These are phyloP conservation scores for Daktulosphaira vitifoliae DNA, from an alignment of 1,140 invertebrate genomes.

Conservation along the genomic window DNA sequence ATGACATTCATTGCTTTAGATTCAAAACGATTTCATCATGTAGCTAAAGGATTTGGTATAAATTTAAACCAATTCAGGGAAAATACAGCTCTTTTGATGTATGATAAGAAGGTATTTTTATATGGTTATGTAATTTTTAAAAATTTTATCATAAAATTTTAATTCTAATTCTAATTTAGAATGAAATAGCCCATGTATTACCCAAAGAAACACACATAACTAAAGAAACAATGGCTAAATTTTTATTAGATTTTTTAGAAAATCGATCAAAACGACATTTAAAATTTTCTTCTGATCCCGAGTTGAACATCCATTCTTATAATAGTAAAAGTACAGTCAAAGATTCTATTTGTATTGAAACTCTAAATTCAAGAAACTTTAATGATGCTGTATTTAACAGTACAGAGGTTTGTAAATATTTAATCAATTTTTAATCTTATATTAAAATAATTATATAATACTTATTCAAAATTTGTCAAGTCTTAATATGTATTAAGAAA, in stretches of 20 bases:
- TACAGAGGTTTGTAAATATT: no score
- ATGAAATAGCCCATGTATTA: slow-evolving; percentile 39
- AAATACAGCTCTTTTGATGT: slow-evolving; percentile 59
- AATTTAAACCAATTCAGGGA: slow-evolving; percentile 52
- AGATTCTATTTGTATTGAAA: background rate
- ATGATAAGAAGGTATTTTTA: slow-evolving; percentile 57
- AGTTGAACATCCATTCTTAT: slow-evolving; percentile 14
- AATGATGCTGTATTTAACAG: slow-evolving; percentile 20
- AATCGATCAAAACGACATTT: slow-evolving; percentile 39
- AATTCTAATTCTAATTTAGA: slow-evolving; percentile 37
- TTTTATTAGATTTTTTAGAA: slow-evolving; percentile 44
- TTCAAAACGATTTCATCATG: slow-evolving; percentile 57
- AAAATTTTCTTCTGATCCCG: slow-evolving; percentile 13
- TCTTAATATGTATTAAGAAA: no score
- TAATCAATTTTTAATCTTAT: no score
- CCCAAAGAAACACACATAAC: slow-evolving; percentile 40
- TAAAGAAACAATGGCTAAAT: slow-evolving; percentile 40
- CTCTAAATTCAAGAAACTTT: slow-evolving; percentile 11
- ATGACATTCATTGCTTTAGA: slow-evolving; percentile 63
- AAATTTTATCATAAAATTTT: no score
- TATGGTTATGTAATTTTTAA: no score
- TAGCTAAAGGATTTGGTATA: slow-evolving; percentile 62
- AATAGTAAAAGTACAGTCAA: background rate
- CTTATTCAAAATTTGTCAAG: no score
- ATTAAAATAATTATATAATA: no score